Conservation (phyloP, 2,888 invertebrate genomes). For the Dryomyza anilis region DNA sequence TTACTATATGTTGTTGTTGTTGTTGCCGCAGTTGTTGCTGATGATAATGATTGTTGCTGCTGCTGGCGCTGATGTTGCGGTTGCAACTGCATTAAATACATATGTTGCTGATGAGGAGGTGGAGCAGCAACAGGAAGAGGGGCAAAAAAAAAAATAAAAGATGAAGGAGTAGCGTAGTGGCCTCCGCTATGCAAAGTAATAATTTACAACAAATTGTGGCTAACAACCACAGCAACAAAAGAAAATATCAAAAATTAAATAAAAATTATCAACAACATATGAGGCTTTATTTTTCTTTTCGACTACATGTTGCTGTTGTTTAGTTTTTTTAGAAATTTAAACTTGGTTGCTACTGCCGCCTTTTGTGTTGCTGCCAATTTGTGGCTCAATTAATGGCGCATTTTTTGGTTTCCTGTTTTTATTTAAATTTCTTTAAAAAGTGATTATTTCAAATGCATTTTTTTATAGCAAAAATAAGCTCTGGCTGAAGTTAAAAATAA, state of each 20-base stretch:
- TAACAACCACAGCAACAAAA: slow-evolving; percentile 1
- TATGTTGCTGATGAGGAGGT: too few relatives aligned
- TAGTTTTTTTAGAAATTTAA: too few relatives aligned
- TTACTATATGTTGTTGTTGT: background rate
- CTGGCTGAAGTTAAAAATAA: too few relatives aligned
- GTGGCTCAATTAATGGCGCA: background rate
- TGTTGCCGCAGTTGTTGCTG: background rate
- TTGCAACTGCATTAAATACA: background rate
- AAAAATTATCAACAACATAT: background rate
- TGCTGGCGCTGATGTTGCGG: slow-evolving; percentile 16
- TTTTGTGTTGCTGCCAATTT: background rate
- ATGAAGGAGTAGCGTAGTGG: too few relatives aligned
- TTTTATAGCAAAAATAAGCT: too few relatives aligned
- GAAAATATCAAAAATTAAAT: background rate
- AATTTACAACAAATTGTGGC: slow-evolving; percentile 12
- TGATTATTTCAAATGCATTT: too few relatives aligned
- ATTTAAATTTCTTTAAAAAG: too few relatives aligned
- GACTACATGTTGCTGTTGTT: background rate
- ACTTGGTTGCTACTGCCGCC: background rate
- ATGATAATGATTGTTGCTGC: background rate
- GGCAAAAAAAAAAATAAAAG: too few relatives aligned
- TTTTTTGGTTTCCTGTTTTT: background rate
- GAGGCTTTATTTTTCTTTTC: slow-evolving; percentile 7
- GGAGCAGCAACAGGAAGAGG: too few relatives aligned
- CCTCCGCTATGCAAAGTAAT: background rate